phyloP scores from a whole-genome alignment of 1,140 invertebrate species.

The Paraescarpia echinospica region DNA sequence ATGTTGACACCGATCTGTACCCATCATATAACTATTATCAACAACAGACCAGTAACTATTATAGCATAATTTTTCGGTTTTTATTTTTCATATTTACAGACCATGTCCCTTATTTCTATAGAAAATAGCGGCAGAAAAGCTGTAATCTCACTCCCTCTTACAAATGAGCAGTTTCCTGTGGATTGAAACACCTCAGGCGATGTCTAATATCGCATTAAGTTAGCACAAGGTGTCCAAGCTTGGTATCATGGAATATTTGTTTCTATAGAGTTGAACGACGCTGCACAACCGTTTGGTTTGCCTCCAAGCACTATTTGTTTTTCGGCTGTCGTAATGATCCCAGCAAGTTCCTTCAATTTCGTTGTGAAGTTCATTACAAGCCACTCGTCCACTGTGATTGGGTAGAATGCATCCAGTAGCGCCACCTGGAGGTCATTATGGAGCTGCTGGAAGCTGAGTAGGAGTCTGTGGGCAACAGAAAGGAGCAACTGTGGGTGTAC shows the following conservation, averaged over 20 bases:
- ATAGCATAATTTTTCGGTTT: not conserved
- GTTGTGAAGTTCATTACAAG: not conserved
- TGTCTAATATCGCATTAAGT: not conserved
- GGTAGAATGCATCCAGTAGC: not conserved
- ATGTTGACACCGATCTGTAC: not conserved
- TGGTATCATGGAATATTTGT: not conserved
- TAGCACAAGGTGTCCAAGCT: not conserved
- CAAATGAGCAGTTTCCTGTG: not conserved
- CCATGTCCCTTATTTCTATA: not conserved
- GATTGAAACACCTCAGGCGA: not conserved
- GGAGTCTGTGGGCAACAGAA: slow-evolving; percentile 5
- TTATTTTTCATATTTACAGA: not conserved
- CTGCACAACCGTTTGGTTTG: not conserved
- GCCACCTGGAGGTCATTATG: slow-evolving; percentile 9
- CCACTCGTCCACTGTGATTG: slow-evolving; percentile 15
- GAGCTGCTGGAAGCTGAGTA: not conserved
- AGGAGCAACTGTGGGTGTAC: not conserved
- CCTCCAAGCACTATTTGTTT: not conserved
- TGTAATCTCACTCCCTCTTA: not conserved
- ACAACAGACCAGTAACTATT: not conserved
- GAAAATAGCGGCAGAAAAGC: not conserved
- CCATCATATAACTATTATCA: not conserved
- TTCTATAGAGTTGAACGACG: not conserved
- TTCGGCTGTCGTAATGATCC: not conserved
- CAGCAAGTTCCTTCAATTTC: not conserved